Percentiles rank a stretch among this genome's conserved stretches.
Evolutionary conservation across 2,888 invertebrate genomes (phyloP).

Genomic region (Troides aeacus): DNA sequence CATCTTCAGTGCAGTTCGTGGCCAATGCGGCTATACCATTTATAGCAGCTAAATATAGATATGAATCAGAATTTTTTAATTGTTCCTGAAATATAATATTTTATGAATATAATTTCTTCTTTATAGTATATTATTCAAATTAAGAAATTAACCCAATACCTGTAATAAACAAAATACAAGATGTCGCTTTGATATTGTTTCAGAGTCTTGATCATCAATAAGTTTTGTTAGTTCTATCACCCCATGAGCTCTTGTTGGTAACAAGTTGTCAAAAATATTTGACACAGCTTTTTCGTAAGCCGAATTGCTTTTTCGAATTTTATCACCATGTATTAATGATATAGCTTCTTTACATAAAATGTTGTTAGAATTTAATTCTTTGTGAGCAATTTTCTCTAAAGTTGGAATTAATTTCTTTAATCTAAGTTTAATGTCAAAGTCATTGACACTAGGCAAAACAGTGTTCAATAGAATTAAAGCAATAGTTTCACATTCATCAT

Average conservation of each 20-base stretch:
- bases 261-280: slow-evolving; percentile 84
- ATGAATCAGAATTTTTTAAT: slow-evolving; percentile 88
- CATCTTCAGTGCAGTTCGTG: slow-evolving; percentile 82
- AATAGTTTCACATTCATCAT: slow-evolving; percentile 65
- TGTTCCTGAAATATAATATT: slow-evolving; percentile 79
- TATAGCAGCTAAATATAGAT: slow-evolving; percentile 89
- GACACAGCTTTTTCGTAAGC: slow-evolving; percentile 82
- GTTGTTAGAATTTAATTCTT: slow-evolving; percentile 47
- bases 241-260: slow-evolving; percentile 91
- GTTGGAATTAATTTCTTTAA: slow-evolving; percentile 54
- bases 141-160: slow-evolving; percentile 63
- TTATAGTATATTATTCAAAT: not conserved
- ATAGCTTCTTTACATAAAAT: slow-evolving; percentile 63
- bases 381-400: slow-evolving; percentile 47
- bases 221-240: slow-evolving; percentile 86
- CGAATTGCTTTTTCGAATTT: slow-evolving; percentile 45
- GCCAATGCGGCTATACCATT: slow-evolving; percentile 87
- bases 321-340: slow-evolving; percentile 48
- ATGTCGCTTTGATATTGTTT: slow-evolving; percentile 82
- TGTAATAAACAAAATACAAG: slow-evolving; percentile 86
- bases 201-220: slow-evolving; percentile 82
- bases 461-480: slow-evolving; percentile 67
- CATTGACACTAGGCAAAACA: slow-evolving; percentile 54
- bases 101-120: not conserved
- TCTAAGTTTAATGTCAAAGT: slow-evolving; percentile 42